phyloP scores from a whole-genome alignment of 2,797 vertebrate species.

The Rhadinocentrus ornatus region DNA sequence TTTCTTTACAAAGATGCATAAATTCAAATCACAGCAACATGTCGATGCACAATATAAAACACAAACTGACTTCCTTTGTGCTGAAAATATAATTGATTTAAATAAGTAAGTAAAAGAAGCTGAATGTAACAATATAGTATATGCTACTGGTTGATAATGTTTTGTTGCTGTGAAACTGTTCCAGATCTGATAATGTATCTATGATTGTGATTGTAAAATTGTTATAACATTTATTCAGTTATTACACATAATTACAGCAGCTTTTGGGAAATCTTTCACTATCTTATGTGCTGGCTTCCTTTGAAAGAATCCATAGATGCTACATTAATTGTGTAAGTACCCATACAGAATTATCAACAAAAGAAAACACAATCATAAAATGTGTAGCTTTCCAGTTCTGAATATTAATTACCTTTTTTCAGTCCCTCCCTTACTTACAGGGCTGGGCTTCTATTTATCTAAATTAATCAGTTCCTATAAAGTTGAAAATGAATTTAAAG shows the following conservation, averaged over 20 bases:
- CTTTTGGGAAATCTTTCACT: background rate
- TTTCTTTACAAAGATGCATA: constrained; percentile 16
- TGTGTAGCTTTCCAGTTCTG: constrained; percentile 6
- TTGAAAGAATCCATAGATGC: background rate
- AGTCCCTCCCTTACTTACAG: constrained; percentile 2
- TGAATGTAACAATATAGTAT: background rate
- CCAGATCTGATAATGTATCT: constrained; percentile 24
- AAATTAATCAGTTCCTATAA: constrained; percentile 53
- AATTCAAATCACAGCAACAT: constrained; percentile 14
- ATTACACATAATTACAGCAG: constrained; percentile 6
- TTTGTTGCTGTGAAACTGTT: constrained; percentile 17
- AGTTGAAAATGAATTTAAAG: constrained; percentile 50
- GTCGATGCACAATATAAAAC: constrained; percentile 5
- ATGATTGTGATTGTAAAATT: constrained; percentile 19
- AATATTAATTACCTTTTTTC: constrained; percentile 16
- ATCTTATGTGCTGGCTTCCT: background rate
- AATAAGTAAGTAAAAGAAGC: constrained; percentile 23
- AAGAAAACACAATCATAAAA: background rate
- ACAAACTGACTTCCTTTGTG: constrained; percentile 5
- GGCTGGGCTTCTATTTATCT: constrained; percentile 29
- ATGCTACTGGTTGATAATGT: background rate
- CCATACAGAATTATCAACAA: background rate
- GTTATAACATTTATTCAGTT: constrained; percentile 13
- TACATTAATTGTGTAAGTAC: background rate
- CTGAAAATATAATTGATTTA: constrained; percentile 15